Evolutionary conservation across 1,140 invertebrate species (phyloP).

Genomic region (Drosophila grimshawi): DNA sequence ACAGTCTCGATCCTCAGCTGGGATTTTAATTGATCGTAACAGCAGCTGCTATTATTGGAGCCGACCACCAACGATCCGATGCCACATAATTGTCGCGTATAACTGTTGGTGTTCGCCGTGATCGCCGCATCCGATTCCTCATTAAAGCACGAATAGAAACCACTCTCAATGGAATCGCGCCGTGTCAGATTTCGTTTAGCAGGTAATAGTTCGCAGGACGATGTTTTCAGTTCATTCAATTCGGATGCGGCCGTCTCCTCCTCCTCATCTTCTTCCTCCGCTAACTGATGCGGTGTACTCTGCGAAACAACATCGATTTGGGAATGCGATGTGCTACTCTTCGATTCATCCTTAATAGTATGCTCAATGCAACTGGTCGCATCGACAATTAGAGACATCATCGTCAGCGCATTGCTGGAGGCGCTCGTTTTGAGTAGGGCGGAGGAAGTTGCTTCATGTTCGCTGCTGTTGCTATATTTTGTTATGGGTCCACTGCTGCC

Average conservation of each 20-base stretch:
- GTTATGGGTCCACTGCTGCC: constrained; percentile 55
- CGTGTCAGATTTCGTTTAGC: constrained; percentile 85
- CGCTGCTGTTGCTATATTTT: constrained; percentile 56
- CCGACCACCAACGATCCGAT: constrained; percentile 57
- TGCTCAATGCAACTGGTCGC: constrained; percentile 51
- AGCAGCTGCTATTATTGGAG: constrained; percentile 61
- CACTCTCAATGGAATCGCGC: constrained; percentile 94
- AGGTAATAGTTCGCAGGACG: constrained; percentile 61
- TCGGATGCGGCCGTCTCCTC: constrained; percentile 58
- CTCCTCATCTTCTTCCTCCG: constrained; percentile 42
- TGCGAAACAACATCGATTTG: constrained; percentile 39
- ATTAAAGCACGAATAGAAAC: constrained; percentile 93
- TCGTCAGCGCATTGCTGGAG: constrained; percentile 50
- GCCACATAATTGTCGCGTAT: constrained; percentile 63
- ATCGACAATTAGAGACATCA: constrained; percentile 32
- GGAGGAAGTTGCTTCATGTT: constrained; percentile 35
- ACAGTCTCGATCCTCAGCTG: constrained; percentile 85
- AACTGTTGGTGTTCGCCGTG: constrained; percentile 55
- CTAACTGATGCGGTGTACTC: constrained; percentile 30
- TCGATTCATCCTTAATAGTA: constrained; percentile 47
- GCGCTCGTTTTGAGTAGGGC: constrained; percentile 48
- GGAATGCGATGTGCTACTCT: constrained; percentile 11
- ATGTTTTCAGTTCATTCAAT: constrained; percentile 60
- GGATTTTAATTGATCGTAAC: constrained; percentile 78
- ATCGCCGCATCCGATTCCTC: constrained; percentile 87